Evolutionary conservation across 2,888 invertebrate genomes (phyloP).

Genomic region (Megaustenia siamemsis): DNA sequence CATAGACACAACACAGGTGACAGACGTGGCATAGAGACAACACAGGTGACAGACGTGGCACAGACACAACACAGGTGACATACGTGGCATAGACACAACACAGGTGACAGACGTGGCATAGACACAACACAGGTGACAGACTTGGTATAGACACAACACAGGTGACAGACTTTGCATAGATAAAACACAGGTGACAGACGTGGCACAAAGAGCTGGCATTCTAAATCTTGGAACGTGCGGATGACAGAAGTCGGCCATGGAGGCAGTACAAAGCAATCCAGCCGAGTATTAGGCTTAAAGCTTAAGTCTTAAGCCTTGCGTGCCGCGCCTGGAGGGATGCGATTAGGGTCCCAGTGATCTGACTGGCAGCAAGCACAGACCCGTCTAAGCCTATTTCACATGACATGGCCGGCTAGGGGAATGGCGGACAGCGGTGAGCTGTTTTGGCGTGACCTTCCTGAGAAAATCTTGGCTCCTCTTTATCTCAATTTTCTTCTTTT

Average conservation of each 20-base stretch:
- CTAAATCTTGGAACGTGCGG: neutral
- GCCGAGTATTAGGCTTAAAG: conserved; percentile 41
- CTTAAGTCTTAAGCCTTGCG: conserved; percentile 43
- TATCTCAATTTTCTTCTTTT: no score
- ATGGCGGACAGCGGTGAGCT: conserved; percentile 26
- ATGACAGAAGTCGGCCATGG: neutral
- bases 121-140: neutral
- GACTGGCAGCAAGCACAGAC: conserved; percentile 20
- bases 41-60: no score
- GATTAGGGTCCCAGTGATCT: conserved; percentile 40
- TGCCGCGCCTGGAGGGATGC: conserved; percentile 40
- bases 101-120: no score
- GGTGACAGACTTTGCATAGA: neutral
- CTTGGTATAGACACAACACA: neutral
- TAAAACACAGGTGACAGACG: neutral
- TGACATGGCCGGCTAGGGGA: conserved; percentile 4
- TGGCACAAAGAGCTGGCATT: neutral
- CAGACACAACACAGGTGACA: neutral
- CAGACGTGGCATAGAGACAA: neutral
- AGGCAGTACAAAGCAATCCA: conserved; percentile 36
- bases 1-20: neutral
- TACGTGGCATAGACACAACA: neutral
- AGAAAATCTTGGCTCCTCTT: no score
- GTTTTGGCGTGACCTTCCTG: conserved; percentile 46
- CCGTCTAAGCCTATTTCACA: conserved; percentile 47